phyloP scores from a whole-genome alignment of 2,888 invertebrate species.

The Geophilus truncorum region DNA sequence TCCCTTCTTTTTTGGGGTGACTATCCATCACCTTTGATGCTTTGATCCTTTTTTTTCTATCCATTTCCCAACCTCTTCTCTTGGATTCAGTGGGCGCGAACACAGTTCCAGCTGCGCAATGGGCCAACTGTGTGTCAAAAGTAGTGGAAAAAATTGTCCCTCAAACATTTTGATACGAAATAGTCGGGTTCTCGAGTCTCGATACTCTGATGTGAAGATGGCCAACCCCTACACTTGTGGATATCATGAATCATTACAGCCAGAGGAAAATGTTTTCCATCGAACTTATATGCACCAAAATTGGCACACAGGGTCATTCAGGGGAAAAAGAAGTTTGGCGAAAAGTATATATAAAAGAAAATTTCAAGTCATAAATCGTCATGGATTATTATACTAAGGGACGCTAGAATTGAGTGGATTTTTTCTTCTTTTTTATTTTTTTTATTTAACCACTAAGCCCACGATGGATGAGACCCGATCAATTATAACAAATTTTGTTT shows the following conservation, averaged over 20 bases:
- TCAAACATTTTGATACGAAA: constrained; percentile 24
- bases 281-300: constrained; percentile 9
- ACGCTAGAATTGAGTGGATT: background rate
- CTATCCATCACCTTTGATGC: constrained; percentile 1
- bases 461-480: background rate
- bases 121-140: constrained; percentile 6
- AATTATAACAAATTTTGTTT: background rate
- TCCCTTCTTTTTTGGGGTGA: background rate
- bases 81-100: constrained; percentile 5
- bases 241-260: constrained; percentile 14
- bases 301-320: constrained; percentile 1
- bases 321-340: background rate
- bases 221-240: constrained; percentile 22
- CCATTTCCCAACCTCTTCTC: background rate
- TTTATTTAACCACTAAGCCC: background rate
- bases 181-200: background rate
- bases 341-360: background rate
- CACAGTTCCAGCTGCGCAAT: constrained; percentile 21
- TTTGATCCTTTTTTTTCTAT: background rate
- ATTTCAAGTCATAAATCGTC: background rate
- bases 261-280: background rate
- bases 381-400: background rate
- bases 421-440: background rate
- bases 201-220: constrained; percentile 23
- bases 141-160: constrained; percentile 25